Base-by-base conservation (phyloP, 2,797 vertebrate species). In the Carapus acus region DNA sequence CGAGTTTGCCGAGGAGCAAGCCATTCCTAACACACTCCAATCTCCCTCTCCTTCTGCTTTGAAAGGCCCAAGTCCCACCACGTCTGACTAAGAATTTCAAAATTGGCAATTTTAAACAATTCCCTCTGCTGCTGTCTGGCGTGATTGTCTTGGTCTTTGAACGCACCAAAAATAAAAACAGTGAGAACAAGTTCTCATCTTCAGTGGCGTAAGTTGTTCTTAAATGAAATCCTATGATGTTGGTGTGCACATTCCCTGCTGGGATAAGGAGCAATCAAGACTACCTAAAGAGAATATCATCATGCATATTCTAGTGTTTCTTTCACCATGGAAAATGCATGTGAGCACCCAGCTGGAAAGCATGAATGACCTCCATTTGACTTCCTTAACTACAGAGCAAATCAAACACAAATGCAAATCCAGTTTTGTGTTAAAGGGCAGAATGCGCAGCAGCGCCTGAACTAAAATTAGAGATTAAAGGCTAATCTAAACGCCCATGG, bases 251-350 rank as follows among this genome's bases (percentile, higher is more conserved):
- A 63, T 54, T 46, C 54, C 7, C 45, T 40, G 27, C 29, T 49
- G 39, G 37, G 24, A 61, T 38, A 43, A 49, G 49, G 63, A 69
- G 66, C 45, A 65, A 65, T 60, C 49, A 54, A 52, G 49, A 49
- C 45, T 51, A 45, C 60, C 65, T 68, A 53, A 74, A 80, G 70
- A 74, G 71, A 58, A 81, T 78, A 77, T 73, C 77, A 63, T 55
- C 74, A 79, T 86, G 59, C 77, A 83, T 84, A 80, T 82, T 86
- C 76, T 70, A 83, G 71, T 69, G 37, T 72, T 66, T 59, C 64
- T 73, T 60, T 74, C 55, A 15, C 44, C 49, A 56, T 55, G 44
- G 48, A 60, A 65, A 61, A 48, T 45, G 13, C 14, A n/a, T 33
- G 31, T 45, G 65, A 23, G 41, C 71, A 75, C 49, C 79, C 69